Percentiles rank a stretch among this genome's conserved stretches.
These are phyloP conservation scores for Phrynocephalus versicolor DNA, from an alignment of 2,113 vertebrate species.

Conservation along the genomic window DNA sequence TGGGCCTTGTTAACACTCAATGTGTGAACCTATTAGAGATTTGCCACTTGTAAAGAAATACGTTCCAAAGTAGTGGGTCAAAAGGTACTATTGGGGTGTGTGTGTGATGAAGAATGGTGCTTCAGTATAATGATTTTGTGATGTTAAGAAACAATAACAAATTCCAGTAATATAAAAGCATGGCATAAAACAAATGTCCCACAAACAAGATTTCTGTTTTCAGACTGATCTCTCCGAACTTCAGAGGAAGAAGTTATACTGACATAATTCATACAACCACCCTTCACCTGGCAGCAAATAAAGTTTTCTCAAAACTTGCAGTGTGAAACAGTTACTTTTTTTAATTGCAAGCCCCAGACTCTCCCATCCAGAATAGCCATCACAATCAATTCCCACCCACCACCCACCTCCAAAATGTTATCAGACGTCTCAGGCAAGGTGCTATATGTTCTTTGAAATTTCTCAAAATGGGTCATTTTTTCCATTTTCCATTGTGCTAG, in stretches of 20 bases:
- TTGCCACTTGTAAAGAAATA: slow-evolving; percentile 78
- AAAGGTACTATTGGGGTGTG: slow-evolving; percentile 76
- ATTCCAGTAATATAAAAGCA: slow-evolving; percentile 77
- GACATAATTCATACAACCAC: background rate
- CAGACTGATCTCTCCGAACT: slow-evolving; percentile 5
- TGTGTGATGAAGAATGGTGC: slow-evolving; percentile 74
- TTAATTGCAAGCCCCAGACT: no score
- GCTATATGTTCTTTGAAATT: background rate
- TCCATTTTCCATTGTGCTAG: background rate
- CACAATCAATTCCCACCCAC: no score
- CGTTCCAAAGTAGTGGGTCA: slow-evolving; percentile 75
- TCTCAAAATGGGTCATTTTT: background rate
- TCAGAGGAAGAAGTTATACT: background rate
- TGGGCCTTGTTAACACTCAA: slow-evolving; percentile 68
- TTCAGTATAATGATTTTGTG: slow-evolving; percentile 73
- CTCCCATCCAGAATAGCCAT: no score
- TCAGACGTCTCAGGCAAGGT: background rate
- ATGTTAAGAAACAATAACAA: slow-evolving; percentile 77
- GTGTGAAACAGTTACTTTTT: no score
- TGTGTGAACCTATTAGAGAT: slow-evolving; percentile 71
- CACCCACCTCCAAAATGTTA: background rate
- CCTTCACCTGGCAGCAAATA: background rate
- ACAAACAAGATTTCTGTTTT: slow-evolving; percentile 23
- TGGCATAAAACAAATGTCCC: slow-evolving; percentile 23
- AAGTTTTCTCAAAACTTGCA: background rate